A percentile compares a stretch with the other conserved stretches of the same genome.
Evolutionary conservation across 2,888 invertebrate species (phyloP).

Genomic region (Pyrocoelia pectoralis): DNA sequence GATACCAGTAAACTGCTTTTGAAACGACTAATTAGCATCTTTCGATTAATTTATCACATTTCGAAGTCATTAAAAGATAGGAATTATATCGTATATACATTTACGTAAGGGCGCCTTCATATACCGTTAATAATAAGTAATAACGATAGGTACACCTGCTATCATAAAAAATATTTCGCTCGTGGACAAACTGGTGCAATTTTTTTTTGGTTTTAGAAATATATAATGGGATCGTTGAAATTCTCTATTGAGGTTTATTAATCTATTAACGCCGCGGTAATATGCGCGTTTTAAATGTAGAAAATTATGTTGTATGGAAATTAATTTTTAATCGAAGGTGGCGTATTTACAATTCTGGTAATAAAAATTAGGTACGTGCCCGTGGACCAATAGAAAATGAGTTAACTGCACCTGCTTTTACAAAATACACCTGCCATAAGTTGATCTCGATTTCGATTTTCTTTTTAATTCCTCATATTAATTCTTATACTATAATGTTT

Average conservation of each 20-base stretch:
- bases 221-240: constrained; percentile 13
- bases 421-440: constrained; percentile 16
- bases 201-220: not conserved
- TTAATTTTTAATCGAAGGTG: constrained; percentile 3
- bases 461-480: not conserved
- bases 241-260: constrained; percentile 10
- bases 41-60: constrained; percentile 17
- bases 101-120: constrained; percentile 16
- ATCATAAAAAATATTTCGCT: constrained; percentile 25
- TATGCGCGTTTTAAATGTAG: not conserved
- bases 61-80: constrained; percentile 16
- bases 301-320: not conserved
- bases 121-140: constrained; percentile 18
- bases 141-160: constrained; percentile 22
- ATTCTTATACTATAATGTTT: not conserved
- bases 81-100: constrained; percentile 14
- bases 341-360: not conserved
- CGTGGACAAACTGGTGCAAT: constrained; percentile 24
- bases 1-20: not conserved
- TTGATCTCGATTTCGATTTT: constrained; percentile 17
- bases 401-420: constrained; percentile 8
- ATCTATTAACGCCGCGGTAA: not conserved
- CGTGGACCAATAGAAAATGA: constrained; percentile 11
- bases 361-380: constrained; percentile 15
- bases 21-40: constrained; percentile 14